A percentile compares a stretch with the other conserved stretches of the same genome.
Conservation (phyloP, 1,140 invertebrate species). For the Pseudomyrmex cubaensis region DNA sequence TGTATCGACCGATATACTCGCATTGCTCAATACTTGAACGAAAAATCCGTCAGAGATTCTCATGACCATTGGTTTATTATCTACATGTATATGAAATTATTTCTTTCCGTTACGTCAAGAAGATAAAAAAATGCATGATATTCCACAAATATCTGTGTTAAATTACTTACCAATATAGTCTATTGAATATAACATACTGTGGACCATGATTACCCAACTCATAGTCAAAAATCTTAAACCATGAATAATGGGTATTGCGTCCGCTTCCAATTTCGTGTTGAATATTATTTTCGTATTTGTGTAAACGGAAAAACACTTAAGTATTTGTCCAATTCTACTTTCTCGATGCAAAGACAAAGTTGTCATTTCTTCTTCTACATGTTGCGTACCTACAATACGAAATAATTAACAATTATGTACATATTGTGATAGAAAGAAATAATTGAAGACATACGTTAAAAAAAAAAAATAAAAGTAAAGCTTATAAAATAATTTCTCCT, state of each 20-base stretch:
- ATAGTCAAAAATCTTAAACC: constrained; percentile 84
- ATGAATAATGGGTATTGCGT: constrained; percentile 80
- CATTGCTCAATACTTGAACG: constrained; percentile 82
- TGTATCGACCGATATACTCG: constrained; percentile 84
- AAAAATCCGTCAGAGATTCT: constrained; percentile 76
- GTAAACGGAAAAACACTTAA: constrained; percentile 83
- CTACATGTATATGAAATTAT: constrained; percentile 59
- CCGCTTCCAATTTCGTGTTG: constrained; percentile 66
- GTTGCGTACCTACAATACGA: constrained; percentile 31
- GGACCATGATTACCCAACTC: constrained; percentile 84
- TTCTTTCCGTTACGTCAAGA: background rate
- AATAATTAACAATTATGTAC: background rate
- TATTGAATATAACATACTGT: constrained; percentile 81
- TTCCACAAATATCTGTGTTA: background rate
- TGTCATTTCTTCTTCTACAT: constrained; percentile 54
- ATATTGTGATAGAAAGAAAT: background rate
- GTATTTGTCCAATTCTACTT: constrained; percentile 65
- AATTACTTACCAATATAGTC: constrained; percentile 80
- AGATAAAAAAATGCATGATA: background rate
- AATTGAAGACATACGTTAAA: background rate
- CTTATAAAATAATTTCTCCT: background rate
- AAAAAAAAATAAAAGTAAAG: background rate
- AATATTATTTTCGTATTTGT: constrained; percentile 81
- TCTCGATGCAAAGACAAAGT: constrained; percentile 12
- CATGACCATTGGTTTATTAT: constrained; percentile 77